phyloP scores from a whole-genome alignment of 2,888 invertebrate species.

The Drosophila anceps region DNA sequence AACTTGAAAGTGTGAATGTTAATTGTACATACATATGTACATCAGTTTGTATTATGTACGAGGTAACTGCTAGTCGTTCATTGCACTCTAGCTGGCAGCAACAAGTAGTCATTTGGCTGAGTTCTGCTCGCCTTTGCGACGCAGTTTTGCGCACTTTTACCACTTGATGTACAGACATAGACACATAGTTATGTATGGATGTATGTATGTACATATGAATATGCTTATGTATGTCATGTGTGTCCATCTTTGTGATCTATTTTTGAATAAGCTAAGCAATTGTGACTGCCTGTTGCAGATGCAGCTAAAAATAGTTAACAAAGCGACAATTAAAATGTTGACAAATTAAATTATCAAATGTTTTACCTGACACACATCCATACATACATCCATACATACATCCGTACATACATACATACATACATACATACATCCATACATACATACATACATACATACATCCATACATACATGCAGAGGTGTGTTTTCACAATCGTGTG shows the following conservation, averaged over 20 bases:
- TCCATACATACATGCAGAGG: background rate
- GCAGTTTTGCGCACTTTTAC: constrained; percentile 35
- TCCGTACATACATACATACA: too few species aligned
- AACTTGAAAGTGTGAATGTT: too few species aligned
- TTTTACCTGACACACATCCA: background rate
- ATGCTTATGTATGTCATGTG: background rate
- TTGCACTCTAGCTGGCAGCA: constrained; percentile 31
- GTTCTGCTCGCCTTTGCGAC: constrained; percentile 35
- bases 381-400: background rate
- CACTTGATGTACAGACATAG: background rate
- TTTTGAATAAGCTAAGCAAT: constrained; percentile 44
- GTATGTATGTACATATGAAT: background rate
- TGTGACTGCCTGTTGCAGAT: constrained; percentile 23
- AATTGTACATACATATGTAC: too few species aligned
- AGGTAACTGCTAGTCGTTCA: background rate
- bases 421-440: background rate
- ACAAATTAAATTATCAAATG: constrained; percentile 9
- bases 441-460: background rate
- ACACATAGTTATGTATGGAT: background rate
- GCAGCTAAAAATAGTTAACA: constrained; percentile 50
- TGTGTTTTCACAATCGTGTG: background rate
- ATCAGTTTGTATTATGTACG: background rate
- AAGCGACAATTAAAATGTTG: constrained; percentile 20
- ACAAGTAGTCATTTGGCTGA: constrained; percentile 42
- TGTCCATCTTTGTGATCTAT: constrained; percentile 27